phyloP scores from a whole-genome alignment of 2,888 invertebrate genomes.

The Maniola hyperantus region DNA sequence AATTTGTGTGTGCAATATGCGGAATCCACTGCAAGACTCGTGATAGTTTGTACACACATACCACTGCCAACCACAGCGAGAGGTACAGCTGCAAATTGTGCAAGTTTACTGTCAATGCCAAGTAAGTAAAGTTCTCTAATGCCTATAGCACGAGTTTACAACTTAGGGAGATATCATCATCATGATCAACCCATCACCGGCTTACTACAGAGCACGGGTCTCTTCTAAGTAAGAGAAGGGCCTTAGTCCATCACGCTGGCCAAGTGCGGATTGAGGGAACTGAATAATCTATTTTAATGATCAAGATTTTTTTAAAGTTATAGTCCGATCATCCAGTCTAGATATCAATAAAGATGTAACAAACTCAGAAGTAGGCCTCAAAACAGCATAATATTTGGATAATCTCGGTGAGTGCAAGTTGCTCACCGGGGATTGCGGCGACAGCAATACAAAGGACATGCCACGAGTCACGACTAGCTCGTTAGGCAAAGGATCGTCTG shows the following conservation, averaged over 20 bases:
- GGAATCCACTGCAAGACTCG: not conserved
- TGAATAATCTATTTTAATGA: no score
- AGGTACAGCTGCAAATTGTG: not conserved
- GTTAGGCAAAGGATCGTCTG: conserved; percentile 51
- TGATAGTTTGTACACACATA: not conserved
- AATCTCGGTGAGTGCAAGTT: conserved; percentile 44
- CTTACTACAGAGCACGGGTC: no score
- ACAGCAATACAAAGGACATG: conserved; percentile 50
- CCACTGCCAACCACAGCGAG: not conserved
- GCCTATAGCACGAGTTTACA: no score
- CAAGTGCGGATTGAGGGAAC: no score
- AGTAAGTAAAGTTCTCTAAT: not conserved
- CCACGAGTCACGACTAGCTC: conserved; percentile 53
- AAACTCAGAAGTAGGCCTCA: conserved; percentile 28
- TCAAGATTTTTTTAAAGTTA: not conserved
- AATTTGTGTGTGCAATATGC: not conserved
- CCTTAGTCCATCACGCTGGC: no score
- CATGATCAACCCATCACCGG: no score
- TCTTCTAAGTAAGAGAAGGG: no score
- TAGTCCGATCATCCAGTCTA: not conserved
- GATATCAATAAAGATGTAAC: conserved; percentile 12
- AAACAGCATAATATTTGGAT: conserved; percentile 39
- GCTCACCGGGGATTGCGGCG: conserved; percentile 46
- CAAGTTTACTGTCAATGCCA: not conserved
- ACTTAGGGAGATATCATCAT: no score